Base-by-base conservation (phyloP, 2,113 vertebrate species). In the Platysternon megacephalum region DNA sequence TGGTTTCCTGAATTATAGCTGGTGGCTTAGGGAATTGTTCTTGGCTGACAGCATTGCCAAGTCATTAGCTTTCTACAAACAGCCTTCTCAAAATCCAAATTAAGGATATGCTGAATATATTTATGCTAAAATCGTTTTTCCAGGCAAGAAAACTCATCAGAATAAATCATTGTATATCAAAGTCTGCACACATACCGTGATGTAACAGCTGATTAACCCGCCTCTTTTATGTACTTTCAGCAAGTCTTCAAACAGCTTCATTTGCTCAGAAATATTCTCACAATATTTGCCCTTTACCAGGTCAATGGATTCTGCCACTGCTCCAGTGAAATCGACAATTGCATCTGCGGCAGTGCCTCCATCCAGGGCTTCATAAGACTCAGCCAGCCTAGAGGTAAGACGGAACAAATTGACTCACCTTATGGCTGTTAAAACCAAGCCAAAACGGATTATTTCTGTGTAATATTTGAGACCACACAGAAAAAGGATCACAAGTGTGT, bases 321-420 rank as follows among this genome's bases (percentile, higher is more conserved):
- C 99, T 56, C 99, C 99, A 44, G 98, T 99, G 97, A 99, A 99
- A 95, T 99, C 99, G 96, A 99, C 99, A 85, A 99, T 98, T 24
- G 99, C 99, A 46, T 99, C 99, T 55, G 98, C 99, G 29, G 99
- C 99, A 48, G 98, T 99, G 61, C 99, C 99, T 19, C 99, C 99
- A 85, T 99, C 99, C 51, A 99, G 97, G 6, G 99, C 99, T 97
- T 99, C 99, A 1, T 99, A 99, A 97, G 99, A 99, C 76, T 99
- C 99, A 22, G 98, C 97, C 51, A 99, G 96, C 97, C 99, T 99
- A 93, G 26, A 87, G 68, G 35, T 4, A 97, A 93, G 68, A 92
- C n/a, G 82, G 49, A 89, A 89, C 6, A 44, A 82, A 52, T 39
- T 83, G 74, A 48, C 17, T 76, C 42, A 90, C 5, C 13, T 78